Conservation (phyloP, 1,140 invertebrate genomes). For the Stegodyphus dumicola region DNA sequence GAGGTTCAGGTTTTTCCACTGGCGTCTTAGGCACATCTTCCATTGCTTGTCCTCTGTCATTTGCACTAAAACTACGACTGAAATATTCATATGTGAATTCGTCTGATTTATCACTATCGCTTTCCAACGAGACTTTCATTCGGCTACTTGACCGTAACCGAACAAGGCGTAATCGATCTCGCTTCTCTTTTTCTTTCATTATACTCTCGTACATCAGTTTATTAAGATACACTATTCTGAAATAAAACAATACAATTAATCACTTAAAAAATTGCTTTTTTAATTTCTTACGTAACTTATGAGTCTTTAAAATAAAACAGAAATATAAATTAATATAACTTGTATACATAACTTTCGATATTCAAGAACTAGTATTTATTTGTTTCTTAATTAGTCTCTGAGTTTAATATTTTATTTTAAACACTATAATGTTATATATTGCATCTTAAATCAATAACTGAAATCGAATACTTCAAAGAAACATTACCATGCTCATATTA, state of each 20-base stretch:
- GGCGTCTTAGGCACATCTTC: slow-evolving; percentile 25
- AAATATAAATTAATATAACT: too few relatives aligned
- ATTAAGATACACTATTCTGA: slow-evolving; percentile 29
- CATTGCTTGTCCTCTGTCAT: slow-evolving; percentile 15
- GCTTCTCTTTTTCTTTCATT: not conserved
- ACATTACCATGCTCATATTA: too few relatives aligned
- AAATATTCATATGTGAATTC: slow-evolving; percentile 43
- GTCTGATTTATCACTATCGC: not conserved
- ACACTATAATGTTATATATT: too few relatives aligned
- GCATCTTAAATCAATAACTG: too few relatives aligned
- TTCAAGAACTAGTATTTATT: too few relatives aligned
- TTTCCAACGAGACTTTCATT: not conserved
- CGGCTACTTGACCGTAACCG: not conserved
- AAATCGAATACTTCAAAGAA: too few relatives aligned
- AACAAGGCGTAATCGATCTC: not conserved
- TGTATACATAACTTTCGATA: too few relatives aligned
- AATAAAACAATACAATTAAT: not conserved
- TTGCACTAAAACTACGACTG: slow-evolving; percentile 5
- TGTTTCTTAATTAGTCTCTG: too few relatives aligned
- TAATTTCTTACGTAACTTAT: too few relatives aligned
- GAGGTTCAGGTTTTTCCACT: not conserved
- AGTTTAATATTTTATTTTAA: too few relatives aligned
- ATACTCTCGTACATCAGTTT: slow-evolving; percentile 16
- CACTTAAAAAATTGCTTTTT: not conserved
- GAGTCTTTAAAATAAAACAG: too few relatives aligned